phyloP scores from a whole-genome alignment of 2,797 vertebrate species.

The Notamacropus eugenii region DNA sequence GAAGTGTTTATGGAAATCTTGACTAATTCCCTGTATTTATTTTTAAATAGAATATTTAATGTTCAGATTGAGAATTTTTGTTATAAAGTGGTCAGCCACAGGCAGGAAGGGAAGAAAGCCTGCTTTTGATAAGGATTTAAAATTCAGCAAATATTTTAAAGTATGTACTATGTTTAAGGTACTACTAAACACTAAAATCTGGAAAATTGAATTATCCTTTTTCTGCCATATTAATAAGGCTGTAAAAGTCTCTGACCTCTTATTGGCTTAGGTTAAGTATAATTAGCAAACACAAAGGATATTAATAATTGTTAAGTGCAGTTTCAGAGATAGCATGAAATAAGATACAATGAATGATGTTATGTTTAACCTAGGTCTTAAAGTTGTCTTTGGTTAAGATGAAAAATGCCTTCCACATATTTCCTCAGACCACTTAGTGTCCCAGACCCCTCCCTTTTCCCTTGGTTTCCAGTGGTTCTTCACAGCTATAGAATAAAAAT shows the following conservation, averaged over 20 bases:
- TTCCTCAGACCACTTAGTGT: not conserved
- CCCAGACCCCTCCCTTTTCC: not conserved
- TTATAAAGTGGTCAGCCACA: not conserved
- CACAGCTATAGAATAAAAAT: not conserved
- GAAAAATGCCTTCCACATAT: not conserved
- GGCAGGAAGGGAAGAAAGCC: not conserved
- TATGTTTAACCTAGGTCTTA: not conserved
- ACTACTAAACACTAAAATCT: not conserved
- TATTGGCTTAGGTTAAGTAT: not conserved
- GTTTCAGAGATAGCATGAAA: not conserved
- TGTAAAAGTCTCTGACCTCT: not conserved
- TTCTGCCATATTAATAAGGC: not conserved
- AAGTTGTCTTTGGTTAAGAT: not conserved
- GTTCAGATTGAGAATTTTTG: constrained; percentile 1
- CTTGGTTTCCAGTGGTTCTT: not conserved
- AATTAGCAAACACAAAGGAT: not conserved
- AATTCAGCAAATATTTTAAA: not conserved
- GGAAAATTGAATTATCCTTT: not conserved
- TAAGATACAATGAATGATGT: not conserved
- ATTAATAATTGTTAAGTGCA: not conserved
- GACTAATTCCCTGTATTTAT: not conserved
- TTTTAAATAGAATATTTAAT: not conserved
- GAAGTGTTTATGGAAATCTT: not conserved
- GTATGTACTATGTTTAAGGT: not conserved
- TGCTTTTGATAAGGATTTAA: not conserved